Base-by-base conservation (phyloP, 2,888 invertebrate genomes). In the Strigamia transsilvanica region DNA sequence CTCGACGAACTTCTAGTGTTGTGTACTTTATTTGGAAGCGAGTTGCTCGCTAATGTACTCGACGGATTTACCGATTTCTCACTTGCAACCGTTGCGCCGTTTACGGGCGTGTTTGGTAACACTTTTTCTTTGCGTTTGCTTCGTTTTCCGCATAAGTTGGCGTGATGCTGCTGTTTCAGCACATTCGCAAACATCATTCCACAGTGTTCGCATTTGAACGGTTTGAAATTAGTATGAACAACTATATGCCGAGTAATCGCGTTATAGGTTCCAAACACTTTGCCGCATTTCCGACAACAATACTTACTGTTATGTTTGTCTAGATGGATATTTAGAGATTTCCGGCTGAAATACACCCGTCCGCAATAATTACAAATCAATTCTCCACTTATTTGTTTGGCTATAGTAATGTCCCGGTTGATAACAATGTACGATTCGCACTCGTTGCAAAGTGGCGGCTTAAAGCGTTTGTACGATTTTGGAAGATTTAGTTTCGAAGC, bases 281-380 rank as follows among this genome's bases (percentile, higher is more conserved):
- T 61, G 23, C 61, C 23, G 21, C 61, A 61, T 23, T 23, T 61
- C 7, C 61, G n/a, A 18, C 61, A 61, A 61, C 18, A 61, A 61
- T 61, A 61, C 23, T 61, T 61, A 23, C 61, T 61, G 12, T 61
- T 61, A 61, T 61, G 61, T 61, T 61, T 61, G 23, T 61, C 18
- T 61, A 61, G 61, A 21, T 61, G 61, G 3, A 12, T 23, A 15
- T 10, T 61, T 61, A 61, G 21, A 61, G 18, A 61, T 7, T 61
- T 61, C 21, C 23, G 21, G 21, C 18, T 23, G 7, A 10, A 18
- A 18, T 21, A 61, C 18, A 23, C 61, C 18, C 23, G 13, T 23
- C 61, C 61, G 61, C 61, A 61, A 61, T 61, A 61, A 61, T 61
- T 61, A 18, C 61, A 61, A 21, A 18, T 61, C 61, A 23, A 23